Conservation (phyloP, 1,140 invertebrate genomes). For the Orchesella cincta region DNA sequence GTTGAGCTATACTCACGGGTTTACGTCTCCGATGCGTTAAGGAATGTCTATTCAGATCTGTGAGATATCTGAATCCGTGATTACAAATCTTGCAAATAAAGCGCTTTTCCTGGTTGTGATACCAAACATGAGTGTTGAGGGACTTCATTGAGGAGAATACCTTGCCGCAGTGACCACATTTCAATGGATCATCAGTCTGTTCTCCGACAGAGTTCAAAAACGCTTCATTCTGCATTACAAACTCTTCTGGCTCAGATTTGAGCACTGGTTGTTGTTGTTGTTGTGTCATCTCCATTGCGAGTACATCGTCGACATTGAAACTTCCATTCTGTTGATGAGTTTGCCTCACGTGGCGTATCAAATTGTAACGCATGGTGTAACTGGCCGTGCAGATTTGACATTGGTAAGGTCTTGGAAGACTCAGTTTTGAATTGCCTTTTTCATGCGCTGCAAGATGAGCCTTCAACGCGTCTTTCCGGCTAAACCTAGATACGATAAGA, state of each 20-base stretch:
- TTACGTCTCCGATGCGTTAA: background rate
- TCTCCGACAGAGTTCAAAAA: too few relatives aligned
- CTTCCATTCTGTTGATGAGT: background rate
- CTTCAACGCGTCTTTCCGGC: slow-evolving; percentile 15
- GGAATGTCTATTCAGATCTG: slow-evolving; percentile 1
- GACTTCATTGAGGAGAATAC: slow-evolving; percentile 2
- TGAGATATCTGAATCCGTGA: slow-evolving; percentile 2
- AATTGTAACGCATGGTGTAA: slow-evolving; percentile 24
- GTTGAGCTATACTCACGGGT: background rate
- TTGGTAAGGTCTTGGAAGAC: background rate
- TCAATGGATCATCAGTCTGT: background rate
- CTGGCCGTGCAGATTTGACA: background rate
- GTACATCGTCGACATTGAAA: background rate
- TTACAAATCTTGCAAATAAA: slow-evolving; percentile 25
- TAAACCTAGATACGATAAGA: too few relatives aligned
- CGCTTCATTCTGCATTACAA: too few relatives aligned
- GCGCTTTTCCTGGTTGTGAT: slow-evolving; percentile 5
- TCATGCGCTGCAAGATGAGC: slow-evolving; percentile 6
- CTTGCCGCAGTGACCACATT: slow-evolving; percentile 14
- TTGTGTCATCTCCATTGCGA: background rate
- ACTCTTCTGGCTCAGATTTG: background rate
- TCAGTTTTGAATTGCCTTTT: background rate
- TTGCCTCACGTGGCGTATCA: slow-evolving; percentile 9
- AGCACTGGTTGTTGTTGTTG: background rate
- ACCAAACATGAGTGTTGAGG: slow-evolving; percentile 2